Conservation (phyloP, 2,113 vertebrate genomes). For the Haliaeetus leucogaster region DNA sequence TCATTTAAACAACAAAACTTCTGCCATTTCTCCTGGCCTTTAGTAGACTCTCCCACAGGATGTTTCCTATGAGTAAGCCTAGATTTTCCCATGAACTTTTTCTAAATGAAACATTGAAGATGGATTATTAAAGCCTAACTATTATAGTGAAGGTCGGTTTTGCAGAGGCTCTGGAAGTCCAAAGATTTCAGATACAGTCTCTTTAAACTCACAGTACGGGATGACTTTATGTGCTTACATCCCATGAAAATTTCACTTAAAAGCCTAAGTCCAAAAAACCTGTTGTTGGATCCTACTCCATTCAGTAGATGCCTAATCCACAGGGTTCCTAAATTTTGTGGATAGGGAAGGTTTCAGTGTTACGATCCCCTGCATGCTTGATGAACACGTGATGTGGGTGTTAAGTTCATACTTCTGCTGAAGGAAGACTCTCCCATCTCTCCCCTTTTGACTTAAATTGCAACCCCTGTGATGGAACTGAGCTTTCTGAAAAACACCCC, state of each 20-base stretch:
- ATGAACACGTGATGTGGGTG: background rate
- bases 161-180: background rate
- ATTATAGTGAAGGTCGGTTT: background rate
- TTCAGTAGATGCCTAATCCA: background rate
- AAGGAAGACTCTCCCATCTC: background rate
- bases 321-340: background rate
- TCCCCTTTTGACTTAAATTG: background rate
- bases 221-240: background rate
- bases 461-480: background rate
- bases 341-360: background rate
- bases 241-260: background rate
- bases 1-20: background rate
- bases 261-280: background rate
- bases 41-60: background rate
- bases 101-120: background rate
- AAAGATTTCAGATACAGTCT: background rate
- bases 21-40: background rate
- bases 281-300: background rate
- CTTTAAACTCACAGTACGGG: background rate
- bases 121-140: background rate
- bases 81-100: background rate
- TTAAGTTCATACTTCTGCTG: background rate
- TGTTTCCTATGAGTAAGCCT: background rate
- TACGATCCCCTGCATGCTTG: background rate
- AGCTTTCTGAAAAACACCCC: background rate